Evolutionary conservation across 1,140 invertebrate genomes (phyloP).

Genomic region (Andrena cerasifolii): DNA sequence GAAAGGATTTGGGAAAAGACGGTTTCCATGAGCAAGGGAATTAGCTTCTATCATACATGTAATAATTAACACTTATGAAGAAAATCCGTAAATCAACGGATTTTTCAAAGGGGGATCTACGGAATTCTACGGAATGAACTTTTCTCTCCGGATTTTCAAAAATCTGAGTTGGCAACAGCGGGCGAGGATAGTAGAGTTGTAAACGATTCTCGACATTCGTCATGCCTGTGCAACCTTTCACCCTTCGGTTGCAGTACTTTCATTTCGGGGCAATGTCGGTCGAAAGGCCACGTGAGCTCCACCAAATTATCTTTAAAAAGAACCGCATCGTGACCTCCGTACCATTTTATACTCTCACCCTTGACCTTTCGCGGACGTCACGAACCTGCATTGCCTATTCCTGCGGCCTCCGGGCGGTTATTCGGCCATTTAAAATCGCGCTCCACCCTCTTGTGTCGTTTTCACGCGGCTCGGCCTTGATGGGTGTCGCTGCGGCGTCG

Average conservation of each 20-base stretch:
- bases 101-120: too few relatives aligned
- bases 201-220: constrained; percentile 11
- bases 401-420: constrained; percentile 11
- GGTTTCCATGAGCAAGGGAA: too few relatives aligned
- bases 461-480: background rate
- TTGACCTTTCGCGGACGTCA: constrained; percentile 63
- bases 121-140: too few relatives aligned
- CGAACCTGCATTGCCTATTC: constrained; percentile 28
- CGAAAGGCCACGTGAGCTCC: constrained; percentile 13
- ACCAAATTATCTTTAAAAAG: constrained; percentile 56
- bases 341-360: constrained; percentile 62
- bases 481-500: background rate
- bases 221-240: constrained; percentile 23
- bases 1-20: too few relatives aligned
- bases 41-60: too few relatives aligned
- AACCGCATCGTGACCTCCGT: constrained; percentile 46
- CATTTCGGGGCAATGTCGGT: background rate
- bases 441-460: background rate
- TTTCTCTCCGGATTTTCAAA: too few relatives aligned
- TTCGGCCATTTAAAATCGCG: constrained; percentile 49
- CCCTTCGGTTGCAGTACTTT: background rate
- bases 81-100: too few relatives aligned
- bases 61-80: too few relatives aligned
- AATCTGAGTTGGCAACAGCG: too few relatives aligned
- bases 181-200: constrained; percentile 46